phyloP scores from a whole-genome alignment of 2,113 vertebrate species.

The Furnarius figulus region DNA sequence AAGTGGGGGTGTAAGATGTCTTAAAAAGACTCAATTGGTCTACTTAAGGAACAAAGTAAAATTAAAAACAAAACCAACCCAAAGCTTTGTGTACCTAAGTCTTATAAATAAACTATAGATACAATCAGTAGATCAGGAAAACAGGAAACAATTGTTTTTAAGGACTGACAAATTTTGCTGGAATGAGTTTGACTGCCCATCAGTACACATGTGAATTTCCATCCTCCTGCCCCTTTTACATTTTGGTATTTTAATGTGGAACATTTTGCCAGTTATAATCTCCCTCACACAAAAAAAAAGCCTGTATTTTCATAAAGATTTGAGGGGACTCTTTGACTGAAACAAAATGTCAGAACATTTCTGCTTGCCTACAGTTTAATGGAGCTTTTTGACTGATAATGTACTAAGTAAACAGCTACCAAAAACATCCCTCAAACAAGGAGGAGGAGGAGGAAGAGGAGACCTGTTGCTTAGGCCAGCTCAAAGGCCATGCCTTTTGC shows the following conservation, averaged over 20 bases:
- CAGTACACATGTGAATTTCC: neutral
- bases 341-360: neutral
- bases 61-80: neutral
- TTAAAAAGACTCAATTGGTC: neutral
- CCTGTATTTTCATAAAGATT: neutral
- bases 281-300: neutral
- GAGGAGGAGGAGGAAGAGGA: neutral
- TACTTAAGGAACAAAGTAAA: neutral
- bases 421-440: neutral
- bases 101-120: constrained; percentile 4
- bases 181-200: neutral
- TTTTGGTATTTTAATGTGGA: neutral
- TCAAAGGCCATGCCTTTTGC: neutral
- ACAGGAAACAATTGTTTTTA: constrained; percentile 25
- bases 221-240: neutral
- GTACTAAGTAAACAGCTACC: neutral
- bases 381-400: neutral
- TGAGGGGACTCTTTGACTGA: neutral
- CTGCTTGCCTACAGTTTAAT: neutral
- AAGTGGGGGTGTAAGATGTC: neutral
- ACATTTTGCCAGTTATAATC: neutral
- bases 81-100: neutral
- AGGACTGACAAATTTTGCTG: neutral
- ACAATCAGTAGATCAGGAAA: neutral
- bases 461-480: neutral